A percentile compares a stretch with the other conserved stretches of the same genome.
Conservation (phyloP, 2,888 invertebrate species). For the Plebejus anna region DNA sequence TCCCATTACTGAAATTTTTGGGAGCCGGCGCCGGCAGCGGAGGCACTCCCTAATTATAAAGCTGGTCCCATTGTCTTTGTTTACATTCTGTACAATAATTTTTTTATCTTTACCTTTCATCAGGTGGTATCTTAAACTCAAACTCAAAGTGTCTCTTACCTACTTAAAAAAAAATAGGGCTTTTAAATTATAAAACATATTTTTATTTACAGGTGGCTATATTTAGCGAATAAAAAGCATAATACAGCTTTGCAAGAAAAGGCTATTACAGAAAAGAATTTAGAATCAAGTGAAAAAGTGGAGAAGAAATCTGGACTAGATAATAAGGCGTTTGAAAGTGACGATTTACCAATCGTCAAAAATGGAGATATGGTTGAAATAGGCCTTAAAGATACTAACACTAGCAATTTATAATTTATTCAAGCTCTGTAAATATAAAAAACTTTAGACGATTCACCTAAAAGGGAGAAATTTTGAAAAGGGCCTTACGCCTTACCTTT, state of each 20-base stretch:
- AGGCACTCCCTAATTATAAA: too few relatives aligned
- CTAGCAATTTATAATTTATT: constrained; percentile 54
- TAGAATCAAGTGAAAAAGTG: constrained; percentile 42
- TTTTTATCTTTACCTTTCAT: too few relatives aligned
- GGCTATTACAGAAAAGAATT: constrained; percentile 37
- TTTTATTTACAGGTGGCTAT: constrained; percentile 82
- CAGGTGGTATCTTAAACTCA: too few relatives aligned
- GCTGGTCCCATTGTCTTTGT: too few relatives aligned
- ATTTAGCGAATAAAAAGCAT: constrained; percentile 83
- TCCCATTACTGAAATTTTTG: too few relatives aligned
- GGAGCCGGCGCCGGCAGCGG: too few relatives aligned
- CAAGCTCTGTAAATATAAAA: neutral
- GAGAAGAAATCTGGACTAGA: constrained; percentile 54
- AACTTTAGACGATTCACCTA: neutral
- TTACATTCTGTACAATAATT: too few relatives aligned
- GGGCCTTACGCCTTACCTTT: neutral
- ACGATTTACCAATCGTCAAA: constrained; percentile 55
- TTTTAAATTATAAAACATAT: neutral
- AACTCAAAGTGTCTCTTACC: too few relatives aligned
- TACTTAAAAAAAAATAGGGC: too few relatives aligned
- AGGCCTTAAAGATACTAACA: constrained; percentile 39
- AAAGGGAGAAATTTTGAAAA: neutral
- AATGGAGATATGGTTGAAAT: constrained; percentile 38
- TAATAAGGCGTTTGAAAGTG: constrained; percentile 69
- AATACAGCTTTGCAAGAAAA: constrained; percentile 40